phyloP scores from a whole-genome alignment of 2,113 vertebrate genomes.

The Labeo rohita region DNA sequence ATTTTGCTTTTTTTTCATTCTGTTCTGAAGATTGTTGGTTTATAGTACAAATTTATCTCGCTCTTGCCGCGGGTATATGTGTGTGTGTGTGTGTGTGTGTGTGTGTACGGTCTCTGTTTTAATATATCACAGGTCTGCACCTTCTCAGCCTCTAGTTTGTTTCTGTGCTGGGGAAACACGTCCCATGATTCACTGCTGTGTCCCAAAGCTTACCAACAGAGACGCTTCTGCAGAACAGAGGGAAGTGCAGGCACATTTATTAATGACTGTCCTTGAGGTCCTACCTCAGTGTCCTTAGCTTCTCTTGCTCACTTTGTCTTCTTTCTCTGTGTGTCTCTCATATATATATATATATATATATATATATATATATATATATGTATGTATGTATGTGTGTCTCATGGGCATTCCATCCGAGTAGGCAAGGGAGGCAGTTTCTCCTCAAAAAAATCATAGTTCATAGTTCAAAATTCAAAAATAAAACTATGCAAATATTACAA shows the following conservation, averaged over 20 bases:
- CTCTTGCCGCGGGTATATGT: neutral
- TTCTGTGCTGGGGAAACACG: conserved; percentile 37
- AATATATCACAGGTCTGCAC: conserved; percentile 33
- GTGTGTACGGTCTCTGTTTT: neutral
- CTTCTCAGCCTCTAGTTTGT: conserved; percentile 35
- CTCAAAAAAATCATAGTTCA: too few relatives aligned
- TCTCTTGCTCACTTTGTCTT: conserved; percentile 13
- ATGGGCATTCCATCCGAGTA: too few relatives aligned
- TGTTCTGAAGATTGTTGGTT: neutral
- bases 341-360: neutral
- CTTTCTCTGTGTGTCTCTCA: neutral
- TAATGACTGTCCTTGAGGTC: conserved; percentile 57
- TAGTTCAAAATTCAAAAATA: too few relatives aligned
- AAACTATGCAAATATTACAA: too few relatives aligned
- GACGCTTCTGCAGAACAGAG: conserved; percentile 31
- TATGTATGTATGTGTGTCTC: too few relatives aligned
- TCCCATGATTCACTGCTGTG: conserved; percentile 49
- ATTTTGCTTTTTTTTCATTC: neutral
- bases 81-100: neutral
- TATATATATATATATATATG: neutral
- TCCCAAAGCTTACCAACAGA: conserved; percentile 39
- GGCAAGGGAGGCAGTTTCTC: too few relatives aligned
- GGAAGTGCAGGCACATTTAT: conserved; percentile 41
- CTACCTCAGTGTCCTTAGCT: conserved; percentile 29
- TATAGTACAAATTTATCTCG: neutral